Evolutionary conservation across 92 coral and sea anemone species (phyloP).

Genomic region (Phenganax subtilis): DNA sequence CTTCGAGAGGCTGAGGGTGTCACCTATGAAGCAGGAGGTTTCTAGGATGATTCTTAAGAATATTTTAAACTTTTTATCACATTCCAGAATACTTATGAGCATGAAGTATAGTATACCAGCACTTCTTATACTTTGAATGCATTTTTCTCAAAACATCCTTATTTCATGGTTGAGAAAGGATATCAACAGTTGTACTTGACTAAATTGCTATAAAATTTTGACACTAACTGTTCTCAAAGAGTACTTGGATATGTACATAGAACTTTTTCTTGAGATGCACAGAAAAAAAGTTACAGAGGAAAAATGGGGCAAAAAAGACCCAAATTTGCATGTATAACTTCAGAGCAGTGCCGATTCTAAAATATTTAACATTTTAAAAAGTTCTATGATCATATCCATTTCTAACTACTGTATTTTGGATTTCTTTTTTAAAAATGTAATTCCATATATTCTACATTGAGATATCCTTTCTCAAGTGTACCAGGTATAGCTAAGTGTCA

Average conservation of each 20-base stretch:
- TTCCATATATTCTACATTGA: constrained; percentile 28
- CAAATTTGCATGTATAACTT: neutral
- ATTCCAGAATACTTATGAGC: neutral
- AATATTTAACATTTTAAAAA: constrained; percentile 29
- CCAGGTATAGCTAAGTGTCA: constrained; percentile 38
- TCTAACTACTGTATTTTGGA: constrained; percentile 22
- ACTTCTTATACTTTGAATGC: constrained; percentile 28
- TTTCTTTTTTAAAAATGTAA: constrained; percentile 37
- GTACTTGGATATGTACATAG: constrained; percentile 34
- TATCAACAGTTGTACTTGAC: constrained; percentile 45
- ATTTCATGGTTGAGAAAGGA: constrained; percentile 43
- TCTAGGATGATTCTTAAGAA: constrained; percentile 10
- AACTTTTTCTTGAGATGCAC: constrained; percentile 30
- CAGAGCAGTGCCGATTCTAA: neutral
- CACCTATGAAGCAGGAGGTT: constrained; percentile 48
- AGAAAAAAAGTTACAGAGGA: constrained; percentile 25
- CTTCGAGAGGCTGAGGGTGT: constrained; percentile 40
- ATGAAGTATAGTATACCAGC: neutral
- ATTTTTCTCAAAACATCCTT: constrained; percentile 31
- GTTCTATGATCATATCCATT: constrained; percentile 41
- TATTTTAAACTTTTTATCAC: constrained; percentile 1
- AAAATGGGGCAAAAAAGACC: constrained; percentile 4
- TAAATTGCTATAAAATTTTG: constrained; percentile 41
- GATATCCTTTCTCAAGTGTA: constrained; percentile 49
- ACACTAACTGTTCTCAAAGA: constrained; percentile 23